A percentile compares a stretch with the other conserved stretches of the same genome.
phyloP scores from a whole-genome alignment of 2,888 invertebrate genomes.

The Scaptomyza polygonia region DNA sequence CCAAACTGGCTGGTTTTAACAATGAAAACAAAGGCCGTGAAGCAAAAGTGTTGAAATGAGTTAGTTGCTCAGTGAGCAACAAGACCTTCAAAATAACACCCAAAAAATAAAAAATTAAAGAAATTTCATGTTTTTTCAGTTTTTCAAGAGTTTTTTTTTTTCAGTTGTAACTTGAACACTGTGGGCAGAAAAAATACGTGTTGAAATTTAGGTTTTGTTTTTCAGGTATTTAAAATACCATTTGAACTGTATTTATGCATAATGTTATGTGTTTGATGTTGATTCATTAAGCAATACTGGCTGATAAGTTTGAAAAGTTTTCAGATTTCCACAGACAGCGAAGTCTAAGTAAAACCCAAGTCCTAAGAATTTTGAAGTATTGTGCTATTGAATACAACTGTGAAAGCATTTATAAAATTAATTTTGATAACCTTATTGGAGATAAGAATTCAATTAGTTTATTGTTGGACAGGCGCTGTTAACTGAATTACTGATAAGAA shows the following conservation, averaged over 20 bases:
- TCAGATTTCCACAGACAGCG: neutral
- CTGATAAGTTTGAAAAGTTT: neutral
- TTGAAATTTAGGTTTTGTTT: neutral
- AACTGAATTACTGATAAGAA: conserved; percentile 27
- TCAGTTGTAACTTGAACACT: neutral
- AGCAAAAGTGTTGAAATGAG: neutral
- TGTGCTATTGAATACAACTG: neutral
- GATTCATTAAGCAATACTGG: neutral
- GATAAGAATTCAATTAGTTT: conserved; percentile 43
- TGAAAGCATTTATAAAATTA: conserved; percentile 7
- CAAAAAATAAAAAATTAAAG: conserved; percentile 21
- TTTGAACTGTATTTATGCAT: neutral
- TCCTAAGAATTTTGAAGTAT: neutral
- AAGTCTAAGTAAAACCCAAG: neutral
- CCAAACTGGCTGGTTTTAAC: conserved; percentile 22
- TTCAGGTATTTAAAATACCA: neutral
- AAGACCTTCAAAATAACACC: conserved; percentile 47
- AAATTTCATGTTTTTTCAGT: conserved; percentile 12
- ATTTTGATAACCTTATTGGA: conserved; percentile 12
- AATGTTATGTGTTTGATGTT: neutral
- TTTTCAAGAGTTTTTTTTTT: conserved; percentile 11
- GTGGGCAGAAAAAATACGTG: conserved; percentile 1
- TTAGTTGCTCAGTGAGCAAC: conserved; percentile 10
- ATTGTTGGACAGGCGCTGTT: conserved; percentile 10
- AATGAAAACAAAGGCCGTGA: conserved; percentile 24